These are phyloP conservation scores for Elaphurus davidianus DNA, from an alignment of 2,113 vertebrate species.

Conservation along the genomic window DNA sequence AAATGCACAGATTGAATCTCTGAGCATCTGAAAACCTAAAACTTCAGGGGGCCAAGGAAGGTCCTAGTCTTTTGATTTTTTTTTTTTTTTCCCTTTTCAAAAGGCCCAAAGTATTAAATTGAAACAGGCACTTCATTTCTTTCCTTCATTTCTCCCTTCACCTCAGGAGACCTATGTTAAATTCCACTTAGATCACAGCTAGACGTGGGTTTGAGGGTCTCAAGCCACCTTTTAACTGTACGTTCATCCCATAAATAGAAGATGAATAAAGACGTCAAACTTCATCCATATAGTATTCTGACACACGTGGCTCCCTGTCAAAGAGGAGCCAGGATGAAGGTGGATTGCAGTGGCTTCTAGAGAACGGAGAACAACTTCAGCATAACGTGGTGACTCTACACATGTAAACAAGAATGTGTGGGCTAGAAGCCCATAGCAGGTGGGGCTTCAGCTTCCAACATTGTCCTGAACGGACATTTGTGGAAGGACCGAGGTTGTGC, in stretches of 20 bases:
- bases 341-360: neutral
- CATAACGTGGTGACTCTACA: neutral
- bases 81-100: constrained; percentile 5
- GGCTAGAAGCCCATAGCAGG: neutral
- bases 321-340: neutral
- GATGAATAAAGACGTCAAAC: constrained; percentile 74
- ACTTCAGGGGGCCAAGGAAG: constrained; percentile 60
- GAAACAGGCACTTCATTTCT: constrained; percentile 73
- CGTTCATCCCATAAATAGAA: constrained; percentile 66
- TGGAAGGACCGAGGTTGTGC: neutral
- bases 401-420: neutral
- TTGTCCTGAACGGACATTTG: neutral
- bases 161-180: constrained; percentile 68
- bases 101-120: constrained; percentile 66
- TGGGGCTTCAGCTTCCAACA: neutral
- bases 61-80: constrained; percentile 59
- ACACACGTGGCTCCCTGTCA: constrained; percentile 34
- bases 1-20: constrained; percentile 56
- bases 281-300: constrained; percentile 61
- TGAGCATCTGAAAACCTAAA: constrained; percentile 64
- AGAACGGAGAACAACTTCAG: neutral
- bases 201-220: constrained; percentile 70
- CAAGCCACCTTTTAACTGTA: constrained; percentile 69
- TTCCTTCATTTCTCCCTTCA: constrained; percentile 62
- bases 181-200: constrained; percentile 57